Base-by-base conservation (phyloP, 2,888 invertebrate species). In the Syrista parreyssii region DNA sequence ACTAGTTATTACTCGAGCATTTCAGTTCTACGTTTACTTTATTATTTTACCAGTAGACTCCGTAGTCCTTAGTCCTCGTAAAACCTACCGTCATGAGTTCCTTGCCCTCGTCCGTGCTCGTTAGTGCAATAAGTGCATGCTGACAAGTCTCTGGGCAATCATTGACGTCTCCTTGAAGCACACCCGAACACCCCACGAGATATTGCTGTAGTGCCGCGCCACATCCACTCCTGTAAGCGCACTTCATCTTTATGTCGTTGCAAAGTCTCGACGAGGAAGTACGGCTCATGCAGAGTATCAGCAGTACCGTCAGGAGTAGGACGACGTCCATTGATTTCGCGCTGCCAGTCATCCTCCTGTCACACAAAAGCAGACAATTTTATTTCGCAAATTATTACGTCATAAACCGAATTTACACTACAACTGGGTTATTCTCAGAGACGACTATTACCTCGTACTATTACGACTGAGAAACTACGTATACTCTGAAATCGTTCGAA, bases 61-160 rank as follows among this genome's bases (percentile, higher is more conserved):
- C 2, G 23, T 15, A 55, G 23, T 55, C 23, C 55, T 55, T 55
- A 23, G 55, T 55, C 23, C 55, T 23, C 55, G 55, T 55, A 79
- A 76, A 78, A 92, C 94, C 94, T 90, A 96, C 96, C 89, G 94
- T 95, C 94, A 96, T 95, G 30, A 97, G 93, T 81, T 94, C 94
- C 87, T 95, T 94, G 76, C 97, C 96, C 89, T 96, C 96, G 76
- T 95, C 95, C 0, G 96, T 96, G 35, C 96, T 95, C 0, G 95
- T 95, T 72, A 97, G 93, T 0, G 96, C 96, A 72, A 97, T 96
- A 68, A 97, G 93, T 0, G 97, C 95, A 88, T 96, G 94, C 85
- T 95, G 95, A 90, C 97, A 97, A 75, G 93, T 92, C 86, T 95
- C 94, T 0, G 96, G 95, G 88, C 97, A 97, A 76, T 91, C 90